phyloP scores from a whole-genome alignment of 2,113 vertebrate species.

The Petromus typicus region DNA sequence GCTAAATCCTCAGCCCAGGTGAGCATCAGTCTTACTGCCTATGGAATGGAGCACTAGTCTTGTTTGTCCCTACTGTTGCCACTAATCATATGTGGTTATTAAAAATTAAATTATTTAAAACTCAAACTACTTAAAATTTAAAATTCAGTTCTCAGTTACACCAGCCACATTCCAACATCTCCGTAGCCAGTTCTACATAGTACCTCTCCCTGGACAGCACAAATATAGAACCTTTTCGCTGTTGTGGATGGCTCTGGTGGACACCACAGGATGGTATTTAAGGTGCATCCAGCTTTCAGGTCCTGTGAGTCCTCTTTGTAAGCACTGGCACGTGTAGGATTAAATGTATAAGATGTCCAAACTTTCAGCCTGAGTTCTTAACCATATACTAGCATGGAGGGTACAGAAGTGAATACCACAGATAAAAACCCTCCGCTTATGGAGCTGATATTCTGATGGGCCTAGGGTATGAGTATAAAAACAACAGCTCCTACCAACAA shows the following conservation, averaged over 20 bases:
- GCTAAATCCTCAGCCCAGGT: too few relatives aligned
- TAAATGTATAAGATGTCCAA: conserved; percentile 8
- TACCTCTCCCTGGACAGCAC: background rate
- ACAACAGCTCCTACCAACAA: background rate
- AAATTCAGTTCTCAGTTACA: background rate
- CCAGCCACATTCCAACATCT: background rate
- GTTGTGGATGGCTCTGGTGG: background rate
- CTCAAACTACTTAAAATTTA: background rate
- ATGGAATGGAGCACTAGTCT: background rate
- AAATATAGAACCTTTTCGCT: background rate
- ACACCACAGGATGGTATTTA: background rate
- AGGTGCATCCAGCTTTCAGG: background rate
- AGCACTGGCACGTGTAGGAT: background rate
- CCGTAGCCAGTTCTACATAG: background rate
- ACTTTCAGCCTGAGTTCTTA: background rate
- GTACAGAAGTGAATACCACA: background rate
- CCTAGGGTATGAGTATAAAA: background rate
- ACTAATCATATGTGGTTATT: background rate
- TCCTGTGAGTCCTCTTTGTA: background rate
- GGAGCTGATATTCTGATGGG: background rate
- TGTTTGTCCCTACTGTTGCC: background rate
- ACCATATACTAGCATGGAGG: background rate
- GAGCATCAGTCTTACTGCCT: background rate
- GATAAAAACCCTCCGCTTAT: background rate
- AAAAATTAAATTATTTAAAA: conserved; percentile 44